Conservation (phyloP, 1,140 invertebrate species). For the Dendrolimus punctatus region DNA sequence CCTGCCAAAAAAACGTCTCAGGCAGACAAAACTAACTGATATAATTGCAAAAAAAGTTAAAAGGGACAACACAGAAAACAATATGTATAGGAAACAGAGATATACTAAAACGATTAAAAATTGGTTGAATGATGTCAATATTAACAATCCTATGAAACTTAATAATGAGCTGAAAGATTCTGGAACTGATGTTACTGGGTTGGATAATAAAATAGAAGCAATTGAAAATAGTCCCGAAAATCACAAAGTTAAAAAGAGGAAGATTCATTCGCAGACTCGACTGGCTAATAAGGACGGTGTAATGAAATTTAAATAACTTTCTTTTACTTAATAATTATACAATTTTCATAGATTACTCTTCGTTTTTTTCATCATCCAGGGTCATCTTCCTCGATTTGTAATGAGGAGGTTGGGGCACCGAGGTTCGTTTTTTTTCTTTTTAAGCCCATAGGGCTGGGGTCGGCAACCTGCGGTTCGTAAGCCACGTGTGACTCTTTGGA, state of each 20-base stretch:
- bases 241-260: conserved; percentile 5
- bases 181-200: not conserved
- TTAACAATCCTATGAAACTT: conserved; percentile 6
- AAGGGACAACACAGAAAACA: conserved; percentile 11
- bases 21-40: conserved; percentile 2
- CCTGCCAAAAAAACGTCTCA: conserved; percentile 6
- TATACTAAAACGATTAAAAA: conserved; percentile 41
- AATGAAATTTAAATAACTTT: conserved; percentile 49
- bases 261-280: conserved; percentile 38
- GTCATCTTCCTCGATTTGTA: too few species aligned
- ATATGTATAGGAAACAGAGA: conserved; percentile 33
- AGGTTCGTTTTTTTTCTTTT: too few species aligned
- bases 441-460: too few species aligned
- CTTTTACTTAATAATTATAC: too few species aligned
- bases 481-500: too few species aligned
- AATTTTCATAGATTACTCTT: too few species aligned
- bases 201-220: not conserved
- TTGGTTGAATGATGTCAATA: conserved; percentile 38
- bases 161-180: conserved; percentile 3
- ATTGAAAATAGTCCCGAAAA: not conserved
- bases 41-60: conserved; percentile 13
- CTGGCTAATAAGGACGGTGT: conserved; percentile 42
- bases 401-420: too few species aligned
- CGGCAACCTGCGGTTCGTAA: too few species aligned
- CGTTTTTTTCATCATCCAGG: too few species aligned